Evolutionary conservation across 2,113 vertebrate genomes (phyloP), one percentile per base, ranked within the genome.

Genomic region (Sterna hirundo): DNA sequence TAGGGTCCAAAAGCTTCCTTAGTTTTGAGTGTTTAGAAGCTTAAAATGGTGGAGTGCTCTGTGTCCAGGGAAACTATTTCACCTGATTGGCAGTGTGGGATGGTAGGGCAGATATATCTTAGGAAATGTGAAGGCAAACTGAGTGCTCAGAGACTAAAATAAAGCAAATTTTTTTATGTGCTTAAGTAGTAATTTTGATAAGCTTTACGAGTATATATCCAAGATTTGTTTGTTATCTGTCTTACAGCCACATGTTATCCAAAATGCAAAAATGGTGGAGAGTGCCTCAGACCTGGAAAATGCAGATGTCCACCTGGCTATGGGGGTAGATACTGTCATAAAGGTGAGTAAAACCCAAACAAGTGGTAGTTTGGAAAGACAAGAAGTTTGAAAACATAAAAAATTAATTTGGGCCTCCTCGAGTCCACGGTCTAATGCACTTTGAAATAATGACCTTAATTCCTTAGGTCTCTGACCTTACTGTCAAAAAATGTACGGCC

Each of bases 261-360:
- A 78, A 99, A 99, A 97, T 99, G 99, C 97, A 99, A 99, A 97
- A 99, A 99, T 21, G 98, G 98, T 71, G 98, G 99, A 76, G 96
- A 95, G 75, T 99, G 99, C 94, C 98, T 99, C 57, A 97, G 98
- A 62, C 99, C 98, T 81, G 99, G 98, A 88, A 99, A 99, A 94
- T 99, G 99, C 97, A 98, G 98, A 96, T 99, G 99, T 83, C 98
- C 96, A 22, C 90, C 98, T 71, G 99, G 98, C 23, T 98, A 98
- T 75, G 98, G 98, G 62, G 99, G 98, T 69, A 97, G 97, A 98
- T 99, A 98, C 76, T 99, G 99, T 92, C 98, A 99, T 90, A 98
- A 98, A 98, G 98, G 99, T 99, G 76, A 89, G 83, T 94, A 89
- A 61, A 74, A 81, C 21, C 32, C 30, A n/a, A 71, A 21, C 26